Base-by-base conservation (phyloP, 2,797 vertebrate genomes). In the Pithecia hirsuta region DNA sequence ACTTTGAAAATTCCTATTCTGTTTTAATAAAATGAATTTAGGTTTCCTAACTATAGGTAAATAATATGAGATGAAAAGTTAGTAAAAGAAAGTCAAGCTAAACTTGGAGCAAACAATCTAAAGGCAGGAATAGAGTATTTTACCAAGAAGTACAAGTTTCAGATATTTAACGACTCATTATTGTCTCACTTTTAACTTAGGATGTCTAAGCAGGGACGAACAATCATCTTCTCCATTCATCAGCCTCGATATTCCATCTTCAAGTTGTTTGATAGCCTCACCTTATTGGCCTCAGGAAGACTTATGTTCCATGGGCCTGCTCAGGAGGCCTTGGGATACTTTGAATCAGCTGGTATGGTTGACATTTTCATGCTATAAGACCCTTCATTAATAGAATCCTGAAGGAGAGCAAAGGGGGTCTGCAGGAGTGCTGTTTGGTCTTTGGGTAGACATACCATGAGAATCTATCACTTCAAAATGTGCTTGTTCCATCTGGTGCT, bases 221-320 rank as follows among this genome's bases (percentile, higher is more conserved):
- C 99, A 5, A 99, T 99, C 24, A 99, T 99, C 83, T 99, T 99
- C 98, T 99, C 99, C 94, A 99, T 99, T 98, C 99, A 99, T 97
- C 99, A 99, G 89, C 99, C 99, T 14, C 99, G 99, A 1, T 99
- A 99, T 97, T 99, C 99, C 98, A 99, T 99, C 98, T 99, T 99
- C 98, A 99, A 98, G 44, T 98, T 99, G 81, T 99, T 99, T 94
- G 99, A 99, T 98, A 99, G 87, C 39, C 98, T 99, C 90, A 99
- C 99, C 0, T 98, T 99, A 95, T 96, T 99, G 98, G 99, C 99
- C 0, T 97, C 98, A 3, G 99, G 99, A 55, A 99, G 98, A 95
- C 97, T 99, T 96, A 98, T 99, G 36, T 99, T 99, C 97, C 99
- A 99, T 0, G 99, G 99, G 28, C 99, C 99, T 0, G 98, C 99